These are phyloP conservation scores for Tipula unca DNA, from an alignment of 2,888 invertebrate species.

Conservation along the genomic window DNA sequence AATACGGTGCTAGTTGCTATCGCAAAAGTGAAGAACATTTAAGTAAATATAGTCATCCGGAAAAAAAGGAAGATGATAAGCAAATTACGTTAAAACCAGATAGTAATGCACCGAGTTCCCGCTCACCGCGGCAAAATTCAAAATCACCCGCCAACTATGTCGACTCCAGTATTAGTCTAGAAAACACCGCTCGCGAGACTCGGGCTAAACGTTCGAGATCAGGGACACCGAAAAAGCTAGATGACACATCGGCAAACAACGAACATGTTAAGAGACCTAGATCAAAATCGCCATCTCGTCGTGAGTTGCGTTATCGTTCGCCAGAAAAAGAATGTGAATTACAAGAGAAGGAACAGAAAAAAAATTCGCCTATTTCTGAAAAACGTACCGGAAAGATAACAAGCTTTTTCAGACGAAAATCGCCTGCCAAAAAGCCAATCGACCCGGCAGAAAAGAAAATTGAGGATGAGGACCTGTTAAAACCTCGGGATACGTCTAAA, in stretches of 20 bases:
- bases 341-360: neutral
- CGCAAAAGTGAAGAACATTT: constrained; percentile 70
- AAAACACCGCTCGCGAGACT: neutral
- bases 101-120: neutral
- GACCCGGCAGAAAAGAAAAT: neutral
- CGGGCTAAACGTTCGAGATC: neutral
- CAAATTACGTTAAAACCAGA: neutral
- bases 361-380: neutral
- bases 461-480: neutral
- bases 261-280: neutral
- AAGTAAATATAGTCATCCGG: constrained; percentile 67
- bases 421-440: neutral
- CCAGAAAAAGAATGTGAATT: neutral
- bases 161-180: neutral
- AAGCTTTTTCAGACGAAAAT: neutral
- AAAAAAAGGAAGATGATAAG: constrained; percentile 32
- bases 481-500: neutral
- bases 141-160: constrained; percentile 20
- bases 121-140: neutral
- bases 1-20: constrained; percentile 72
- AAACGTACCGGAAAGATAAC: neutral
- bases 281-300: neutral
- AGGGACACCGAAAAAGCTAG: neutral
- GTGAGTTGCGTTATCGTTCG: neutral
- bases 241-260: neutral